Base-by-base conservation (phyloP, 2,888 invertebrate species). In the Callosobruchus maculatus region DNA sequence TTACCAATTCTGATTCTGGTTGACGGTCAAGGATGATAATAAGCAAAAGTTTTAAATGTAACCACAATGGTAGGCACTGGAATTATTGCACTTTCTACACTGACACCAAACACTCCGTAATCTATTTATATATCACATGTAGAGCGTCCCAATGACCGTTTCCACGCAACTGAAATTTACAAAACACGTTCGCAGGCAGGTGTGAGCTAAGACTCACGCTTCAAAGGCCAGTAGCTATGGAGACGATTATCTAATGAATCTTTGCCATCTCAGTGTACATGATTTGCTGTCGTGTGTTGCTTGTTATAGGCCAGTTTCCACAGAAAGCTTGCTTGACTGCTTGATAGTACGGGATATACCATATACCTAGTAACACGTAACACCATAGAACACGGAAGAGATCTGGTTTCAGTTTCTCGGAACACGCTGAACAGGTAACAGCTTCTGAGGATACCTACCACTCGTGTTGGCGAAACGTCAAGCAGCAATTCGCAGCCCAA, bases 171-270 rank as follows among this genome's bases (percentile, higher is more conserved):
- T 67, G 71, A 69, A 26, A 67, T 22, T 49, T 22, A 20, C 31
- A 21, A 67, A 66, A 72, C 20, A 49, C 13, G 49, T 13, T 49
- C 13, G 68, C 21, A 68, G 21, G 21, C 22, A 68, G 68, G 68
- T 71, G 75, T 72, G 74, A 75, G 78, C 74, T 74, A 73, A 75
- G 70, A 72, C 74, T 79, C 75, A 80, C 82, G 81, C 80, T 79
- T 80, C 75, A 81, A 72, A 76, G 77, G 77, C 49, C 22, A 77
- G 83, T 84, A 81, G 78, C 83, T 84, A 85, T 85, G 84, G 83
- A 84, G 82, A 85, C 85, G 84, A 84, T 84, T 84, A 83, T 80
- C 82, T 79, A 78, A 82, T 80, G 81, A 79, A 81, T 82, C 80
- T 82, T 83, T 78, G 82, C 84, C 83, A 80, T 80, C 82, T 49